Evolutionary conservation across 2,888 invertebrate species (phyloP).

Genomic region (Buathra laborator): DNA sequence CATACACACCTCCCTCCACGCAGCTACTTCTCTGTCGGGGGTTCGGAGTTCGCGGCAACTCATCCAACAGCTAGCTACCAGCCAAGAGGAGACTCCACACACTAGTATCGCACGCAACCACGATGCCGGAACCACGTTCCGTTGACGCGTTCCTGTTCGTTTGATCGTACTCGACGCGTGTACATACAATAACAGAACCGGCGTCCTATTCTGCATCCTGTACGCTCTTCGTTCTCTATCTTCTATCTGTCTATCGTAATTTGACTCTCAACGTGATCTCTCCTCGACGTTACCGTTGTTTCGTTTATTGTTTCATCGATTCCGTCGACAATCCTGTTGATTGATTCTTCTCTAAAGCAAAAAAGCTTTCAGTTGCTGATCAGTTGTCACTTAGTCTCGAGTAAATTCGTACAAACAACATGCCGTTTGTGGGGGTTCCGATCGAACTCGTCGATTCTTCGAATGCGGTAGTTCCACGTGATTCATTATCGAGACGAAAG

Average conservation of each 20-base stretch:
- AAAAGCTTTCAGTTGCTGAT: not conserved
- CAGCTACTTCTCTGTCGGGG: not conserved
- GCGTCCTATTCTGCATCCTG: not conserved
- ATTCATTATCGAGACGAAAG: slow-evolving; percentile 13
- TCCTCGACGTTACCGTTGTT: not conserved
- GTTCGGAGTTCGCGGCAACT: slow-evolving; percentile 43
- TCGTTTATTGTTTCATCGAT: slow-evolving; percentile 1
- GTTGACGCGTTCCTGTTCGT: slow-evolving; percentile 5
- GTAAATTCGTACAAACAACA: not conserved
- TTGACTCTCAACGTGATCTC: not conserved
- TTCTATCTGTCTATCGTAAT: not conserved
- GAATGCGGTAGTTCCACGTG: slow-evolving; percentile 34
- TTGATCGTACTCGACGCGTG: slow-evolving; percentile 32
- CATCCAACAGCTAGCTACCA: slow-evolving; percentile 37
- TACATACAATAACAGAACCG: slow-evolving; percentile 28
- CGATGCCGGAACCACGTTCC: slow-evolving; percentile 34
- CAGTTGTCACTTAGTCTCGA: not conserved
- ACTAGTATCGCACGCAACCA: slow-evolving; percentile 20
- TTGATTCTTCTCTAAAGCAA: too few species aligned
- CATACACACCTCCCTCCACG: slow-evolving; percentile 31
- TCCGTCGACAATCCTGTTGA: too few species aligned
- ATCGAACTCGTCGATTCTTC: not conserved
- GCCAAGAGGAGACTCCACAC: slow-evolving; percentile 17
- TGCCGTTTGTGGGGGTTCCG: not conserved
- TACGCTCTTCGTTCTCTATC: not conserved